These are phyloP conservation scores for Neopelma chrysocephalum DNA, from an alignment of 2,797 vertebrate species.

Conservation along the genomic window DNA sequence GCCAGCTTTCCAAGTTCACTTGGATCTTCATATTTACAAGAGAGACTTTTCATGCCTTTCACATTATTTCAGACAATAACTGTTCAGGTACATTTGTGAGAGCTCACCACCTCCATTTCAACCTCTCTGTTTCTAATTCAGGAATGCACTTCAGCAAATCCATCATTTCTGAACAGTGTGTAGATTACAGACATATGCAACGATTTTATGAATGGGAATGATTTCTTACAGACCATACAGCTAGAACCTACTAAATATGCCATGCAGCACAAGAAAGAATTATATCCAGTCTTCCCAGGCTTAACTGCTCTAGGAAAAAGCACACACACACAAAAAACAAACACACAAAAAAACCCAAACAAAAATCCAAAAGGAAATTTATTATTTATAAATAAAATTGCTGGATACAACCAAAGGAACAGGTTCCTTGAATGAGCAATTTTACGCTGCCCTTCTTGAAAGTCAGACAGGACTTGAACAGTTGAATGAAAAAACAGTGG, in stretches of 20 bases:
- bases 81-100: not conserved
- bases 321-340: not conserved
- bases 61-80: not conserved
- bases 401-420: not conserved
- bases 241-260: not conserved
- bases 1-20: not conserved
- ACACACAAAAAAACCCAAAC: not conserved
- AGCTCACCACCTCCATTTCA: not conserved
- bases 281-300: not conserved
- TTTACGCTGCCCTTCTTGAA: not conserved
- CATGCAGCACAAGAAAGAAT: not conserved
- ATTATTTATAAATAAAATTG: not conserved
- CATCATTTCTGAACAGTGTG: not conserved
- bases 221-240: not conserved
- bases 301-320: not conserved
- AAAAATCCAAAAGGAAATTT: not conserved
- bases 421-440: not conserved
- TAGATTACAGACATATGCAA: not conserved
- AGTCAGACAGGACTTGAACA: not conserved
- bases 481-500: not conserved
- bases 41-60: not conserved
- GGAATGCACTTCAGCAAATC: slow-evolving; percentile 4
- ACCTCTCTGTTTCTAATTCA: not conserved
- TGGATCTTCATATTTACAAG: not conserved
- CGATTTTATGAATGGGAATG: not conserved